Conservation (phyloP, 2,888 invertebrate species). For the Troglohyphantes excavatus region DNA sequence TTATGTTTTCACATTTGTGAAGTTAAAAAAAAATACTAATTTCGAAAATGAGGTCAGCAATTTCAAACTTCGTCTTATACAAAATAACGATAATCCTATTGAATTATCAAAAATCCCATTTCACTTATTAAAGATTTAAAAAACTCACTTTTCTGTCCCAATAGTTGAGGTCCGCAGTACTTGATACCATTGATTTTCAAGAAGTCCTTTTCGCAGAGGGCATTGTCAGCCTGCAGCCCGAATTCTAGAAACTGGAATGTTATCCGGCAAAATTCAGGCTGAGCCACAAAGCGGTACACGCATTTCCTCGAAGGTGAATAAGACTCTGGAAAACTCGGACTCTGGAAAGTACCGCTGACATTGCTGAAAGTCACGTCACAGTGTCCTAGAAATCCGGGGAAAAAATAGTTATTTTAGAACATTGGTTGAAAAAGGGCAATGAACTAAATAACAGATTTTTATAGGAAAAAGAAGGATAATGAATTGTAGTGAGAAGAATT, state of each 20-base stretch:
- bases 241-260: constrained; percentile 80
- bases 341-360: constrained; percentile 79
- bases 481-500: too few relatives aligned
- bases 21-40: too few relatives aligned
- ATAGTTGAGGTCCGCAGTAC: constrained; percentile 80
- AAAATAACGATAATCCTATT: too few relatives aligned
- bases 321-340: constrained; percentile 79
- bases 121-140: too few relatives aligned
- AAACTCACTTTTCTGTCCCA: constrained; percentile 80
- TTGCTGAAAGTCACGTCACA: constrained; percentile 80
- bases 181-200: constrained; percentile 80
- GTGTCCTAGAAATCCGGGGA: constrained; percentile 20
- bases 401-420: background rate
- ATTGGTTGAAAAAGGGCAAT: too few relatives aligned
- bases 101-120: too few relatives aligned
- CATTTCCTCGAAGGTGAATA: constrained; percentile 80
- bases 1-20: too few relatives aligned
- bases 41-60: too few relatives aligned
- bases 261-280: constrained; percentile 80
- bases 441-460: too few relatives aligned
- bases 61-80: too few relatives aligned
- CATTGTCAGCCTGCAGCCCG: constrained; percentile 76
- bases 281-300: constrained; percentile 79
- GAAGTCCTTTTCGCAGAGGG: constrained; percentile 80
- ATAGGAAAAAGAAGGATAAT: too few relatives aligned